Evolutionary conservation across 2,888 invertebrate species (phyloP).

Genomic region (Chirona hameri): DNA sequence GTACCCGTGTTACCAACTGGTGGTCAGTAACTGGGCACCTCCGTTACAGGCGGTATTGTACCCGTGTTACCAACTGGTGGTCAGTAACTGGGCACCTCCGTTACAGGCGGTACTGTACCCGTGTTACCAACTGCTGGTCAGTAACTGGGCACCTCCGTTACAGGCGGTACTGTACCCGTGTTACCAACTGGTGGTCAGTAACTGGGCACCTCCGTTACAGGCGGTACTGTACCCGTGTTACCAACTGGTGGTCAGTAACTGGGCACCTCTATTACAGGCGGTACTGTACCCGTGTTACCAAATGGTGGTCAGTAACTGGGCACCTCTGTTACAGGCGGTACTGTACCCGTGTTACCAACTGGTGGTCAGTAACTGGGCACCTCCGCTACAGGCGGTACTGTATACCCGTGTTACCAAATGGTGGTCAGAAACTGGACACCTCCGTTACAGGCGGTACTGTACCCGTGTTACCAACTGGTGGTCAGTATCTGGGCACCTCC

Average conservation of each 20-base stretch:
- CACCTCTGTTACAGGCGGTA: slow-evolving; percentile 56
- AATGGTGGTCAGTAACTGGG: slow-evolving; percentile 73
- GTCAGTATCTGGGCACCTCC: slow-evolving; percentile 79
- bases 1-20: slow-evolving; percentile 73
- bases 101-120: slow-evolving; percentile 57
- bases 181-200: slow-evolving; percentile 72
- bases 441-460: slow-evolving; percentile 52
- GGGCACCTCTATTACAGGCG: slow-evolving; percentile 63
- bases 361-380: slow-evolving; percentile 76
- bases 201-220: slow-evolving; percentile 68
- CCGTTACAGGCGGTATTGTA: slow-evolving; percentile 55
- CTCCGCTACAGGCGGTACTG: slow-evolving; percentile 53
- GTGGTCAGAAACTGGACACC: slow-evolving; percentile 79
- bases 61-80: slow-evolving; percentile 74
- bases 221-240: slow-evolving; percentile 64
- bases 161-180: slow-evolving; percentile 60
- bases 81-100: slow-evolving; percentile 77
- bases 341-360: slow-evolving; percentile 75
- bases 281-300: slow-evolving; percentile 71
- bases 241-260: slow-evolving; percentile 72
- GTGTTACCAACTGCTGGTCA: slow-evolving; percentile 72
- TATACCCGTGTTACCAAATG: slow-evolving; percentile 76
- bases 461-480: slow-evolving; percentile 75
- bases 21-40: slow-evolving; percentile 78
- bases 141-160: slow-evolving; percentile 71